Percentiles rank a stretch among this genome's conserved stretches.
These are phyloP conservation scores for Rana temporaria DNA, from an alignment of 2,113 vertebrate genomes.

Conservation along the genomic window DNA sequence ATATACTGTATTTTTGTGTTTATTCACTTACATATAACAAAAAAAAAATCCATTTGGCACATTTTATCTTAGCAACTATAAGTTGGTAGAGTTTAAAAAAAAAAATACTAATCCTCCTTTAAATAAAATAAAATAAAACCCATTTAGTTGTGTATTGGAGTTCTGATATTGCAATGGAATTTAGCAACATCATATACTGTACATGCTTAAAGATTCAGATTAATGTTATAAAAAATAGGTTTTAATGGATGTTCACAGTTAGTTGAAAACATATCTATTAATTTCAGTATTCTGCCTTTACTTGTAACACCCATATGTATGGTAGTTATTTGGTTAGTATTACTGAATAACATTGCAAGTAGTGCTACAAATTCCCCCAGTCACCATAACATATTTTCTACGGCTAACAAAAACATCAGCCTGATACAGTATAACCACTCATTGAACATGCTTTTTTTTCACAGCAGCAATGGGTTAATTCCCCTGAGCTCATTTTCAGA, in stretches of 20 bases:
- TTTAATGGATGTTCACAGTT: neutral
- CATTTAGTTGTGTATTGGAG: neutral
- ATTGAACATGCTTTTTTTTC: neutral
- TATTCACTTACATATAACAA: neutral
- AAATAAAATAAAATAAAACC: neutral
- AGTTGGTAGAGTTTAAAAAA: neutral
- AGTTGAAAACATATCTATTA: neutral
- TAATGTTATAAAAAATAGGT: neutral
- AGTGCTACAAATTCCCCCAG: neutral
- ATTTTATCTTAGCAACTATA: neutral
- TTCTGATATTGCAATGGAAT: neutral
- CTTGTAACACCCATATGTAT: neutral
- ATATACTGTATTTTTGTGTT: neutral
- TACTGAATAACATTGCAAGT: neutral
- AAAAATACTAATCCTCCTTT: neutral
- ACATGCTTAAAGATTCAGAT: neutral
- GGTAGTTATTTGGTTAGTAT: neutral
- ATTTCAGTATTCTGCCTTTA: neutral
- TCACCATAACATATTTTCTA: neutral
- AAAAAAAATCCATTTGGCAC: neutral
- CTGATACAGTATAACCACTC: neutral
- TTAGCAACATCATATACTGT: neutral
- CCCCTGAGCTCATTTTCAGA: constrained; percentile 36
- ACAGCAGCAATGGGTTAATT: constrained; percentile 40
- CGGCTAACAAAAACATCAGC: neutral